Evolutionary conservation across 2,113 vertebrate species (phyloP), one percentile per base, ranked within the genome.

Genomic region (Panurus biarmicus): DNA sequence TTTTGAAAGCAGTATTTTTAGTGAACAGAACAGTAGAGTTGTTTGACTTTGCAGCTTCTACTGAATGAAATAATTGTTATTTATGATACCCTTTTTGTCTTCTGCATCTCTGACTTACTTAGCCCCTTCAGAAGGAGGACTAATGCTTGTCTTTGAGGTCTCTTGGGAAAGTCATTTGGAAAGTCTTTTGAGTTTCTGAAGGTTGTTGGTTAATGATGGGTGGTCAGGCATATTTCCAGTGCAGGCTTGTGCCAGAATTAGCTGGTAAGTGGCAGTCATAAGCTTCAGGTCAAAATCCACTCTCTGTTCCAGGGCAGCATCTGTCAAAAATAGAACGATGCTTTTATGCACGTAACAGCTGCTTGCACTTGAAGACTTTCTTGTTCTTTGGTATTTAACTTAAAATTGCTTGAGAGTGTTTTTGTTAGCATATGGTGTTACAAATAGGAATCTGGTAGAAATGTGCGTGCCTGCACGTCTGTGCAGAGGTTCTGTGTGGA

Each of bases 301-400:
- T 93, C 0, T 0, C 57, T 95, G 80, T 93, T 93, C 88, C 65
- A 67, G 36, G 23, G 62, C 83, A 94, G 89, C 1, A 31, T 61
- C 74, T 87, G 61, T 91, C 81, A 87, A 69, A 96, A 93, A 87
- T 7, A 93, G 84, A 94, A 77, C 48, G 50, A 48, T 93, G 87
- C 81, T 85, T 89, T 89, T 87, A 69, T 75, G 92, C 95, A 96
- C 18, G n/a, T 95, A 95, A 85, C 91, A 85, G 73, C 93, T 95
- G 73, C 85, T 89, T 95, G 35, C 72, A n/a, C 61, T 78, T 85
- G 85, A 95, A 93, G 91, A 74, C 66, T 91, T 94, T 70, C 93
- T 96, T 93, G 85, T 94, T 94, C 77, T 91, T 93, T 91, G 92
- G 70, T 94, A 87, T 91, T 96, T 91, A 85, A 48, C 87, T 95